These are phyloP conservation scores for Oscheius sp. DNA, from an alignment of 2,888 invertebrate species.

Conservation along the genomic window DNA sequence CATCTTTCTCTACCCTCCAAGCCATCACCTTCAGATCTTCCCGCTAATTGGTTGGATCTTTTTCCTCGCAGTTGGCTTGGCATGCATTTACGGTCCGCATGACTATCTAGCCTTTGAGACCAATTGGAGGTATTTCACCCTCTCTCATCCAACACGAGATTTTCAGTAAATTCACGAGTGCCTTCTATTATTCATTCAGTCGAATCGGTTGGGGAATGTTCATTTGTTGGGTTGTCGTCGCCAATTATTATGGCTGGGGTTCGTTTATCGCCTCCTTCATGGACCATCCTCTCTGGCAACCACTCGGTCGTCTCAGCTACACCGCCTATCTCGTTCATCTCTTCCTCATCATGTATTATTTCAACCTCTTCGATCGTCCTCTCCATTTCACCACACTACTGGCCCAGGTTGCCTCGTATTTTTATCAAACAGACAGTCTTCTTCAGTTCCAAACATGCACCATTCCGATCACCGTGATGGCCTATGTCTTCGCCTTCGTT, in stretches of 20 bases:
- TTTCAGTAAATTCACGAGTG: slow-evolving; percentile 16
- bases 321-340: slow-evolving; percentile 83
- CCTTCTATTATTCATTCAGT: slow-evolving; percentile 48
- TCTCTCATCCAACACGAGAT: background rate
- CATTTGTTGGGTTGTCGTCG: slow-evolving; percentile 75
- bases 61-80: slow-evolving; percentile 36
- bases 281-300: slow-evolving; percentile 76
- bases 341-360: slow-evolving; percentile 46
- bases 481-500: slow-evolving; percentile 41
- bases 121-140: slow-evolving; percentile 34
- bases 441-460: slow-evolving; percentile 18
- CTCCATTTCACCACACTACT: slow-evolving; percentile 28
- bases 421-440: too few relatives aligned
- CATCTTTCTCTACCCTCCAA: background rate
- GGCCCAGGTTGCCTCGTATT: too few relatives aligned
- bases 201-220: slow-evolving; percentile 74
- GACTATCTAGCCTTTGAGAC: slow-evolving; percentile 42
- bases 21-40: slow-evolving; percentile 17
- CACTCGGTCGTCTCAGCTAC: slow-evolving; percentile 89
- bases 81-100: slow-evolving; percentile 40
- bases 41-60: slow-evolving; percentile 38
- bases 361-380: slow-evolving; percentile 41
- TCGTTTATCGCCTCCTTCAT: slow-evolving; percentile 60
- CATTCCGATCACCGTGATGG: slow-evolving; percentile 17
- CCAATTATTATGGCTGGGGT: slow-evolving; percentile 75